A percentile compares a stretch with the other conserved stretches of the same genome.
These are phyloP conservation scores for Bombus consobrinus DNA, from an alignment of 1,140 invertebrate species.

Conservation along the genomic window DNA sequence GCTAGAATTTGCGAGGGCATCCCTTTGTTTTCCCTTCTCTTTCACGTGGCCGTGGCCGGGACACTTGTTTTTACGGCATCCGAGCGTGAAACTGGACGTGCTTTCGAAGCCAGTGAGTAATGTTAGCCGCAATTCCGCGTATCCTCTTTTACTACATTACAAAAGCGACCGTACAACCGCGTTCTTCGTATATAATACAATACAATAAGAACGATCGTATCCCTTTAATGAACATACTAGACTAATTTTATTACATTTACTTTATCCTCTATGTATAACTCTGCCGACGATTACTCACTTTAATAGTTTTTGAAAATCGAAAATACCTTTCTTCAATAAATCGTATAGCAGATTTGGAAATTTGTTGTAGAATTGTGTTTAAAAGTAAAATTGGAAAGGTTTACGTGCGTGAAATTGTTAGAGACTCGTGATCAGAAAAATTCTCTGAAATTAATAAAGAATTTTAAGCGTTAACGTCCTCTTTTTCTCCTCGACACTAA, in stretches of 20 bases:
- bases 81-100: slow-evolving; percentile 69
- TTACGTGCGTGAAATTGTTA: no score
- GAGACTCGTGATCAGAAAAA: not conserved
- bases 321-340: not conserved
- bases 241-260: not conserved
- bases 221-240: slow-evolving; percentile 18
- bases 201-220: slow-evolving; percentile 15
- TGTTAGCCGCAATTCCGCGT: slow-evolving; percentile 68
- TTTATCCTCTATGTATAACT: not conserved
- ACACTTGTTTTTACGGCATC: slow-evolving; percentile 61
- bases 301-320: not conserved
- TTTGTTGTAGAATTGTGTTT: not conserved
- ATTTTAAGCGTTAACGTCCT: not conserved
- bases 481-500: not conserved
- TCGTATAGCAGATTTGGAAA: not conserved
- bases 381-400: no score
- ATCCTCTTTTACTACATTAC: slow-evolving; percentile 26
- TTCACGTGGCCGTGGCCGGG: slow-evolving; percentile 45
- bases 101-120: slow-evolving; percentile 73
- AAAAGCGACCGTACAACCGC: slow-evolving; percentile 12
- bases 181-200: not conserved
- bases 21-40: slow-evolving; percentile 62
- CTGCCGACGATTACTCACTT: not conserved
- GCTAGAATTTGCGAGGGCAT: slow-evolving; percentile 43
- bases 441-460: not conserved